Evolutionary conservation across 2,797 vertebrate genomes (phyloP).

Genomic region (Artibeus lituratus): DNA sequence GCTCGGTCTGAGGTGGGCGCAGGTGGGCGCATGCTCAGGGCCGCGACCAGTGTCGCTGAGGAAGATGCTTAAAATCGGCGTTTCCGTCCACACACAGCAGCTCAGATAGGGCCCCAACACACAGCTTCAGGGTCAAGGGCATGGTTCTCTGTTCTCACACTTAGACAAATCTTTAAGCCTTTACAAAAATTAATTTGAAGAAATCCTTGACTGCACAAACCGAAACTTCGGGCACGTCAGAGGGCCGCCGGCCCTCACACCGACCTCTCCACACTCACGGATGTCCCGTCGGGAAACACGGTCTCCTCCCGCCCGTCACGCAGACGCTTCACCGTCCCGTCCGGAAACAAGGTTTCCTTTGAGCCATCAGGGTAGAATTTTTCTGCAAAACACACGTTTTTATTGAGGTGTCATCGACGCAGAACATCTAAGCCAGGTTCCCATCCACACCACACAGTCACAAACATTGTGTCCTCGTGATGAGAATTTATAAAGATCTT

Average conservation of each 20-base stretch:
- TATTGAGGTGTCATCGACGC: too few relatives aligned
- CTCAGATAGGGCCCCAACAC: neutral
- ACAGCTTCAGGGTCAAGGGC: neutral
- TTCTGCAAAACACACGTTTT: slow-evolving; percentile 77
- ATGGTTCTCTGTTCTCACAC: accelerated
- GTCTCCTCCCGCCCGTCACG: slow-evolving; percentile 79
- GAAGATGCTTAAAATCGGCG: neutral
- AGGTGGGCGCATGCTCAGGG: neutral
- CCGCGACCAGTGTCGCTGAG: accelerated
- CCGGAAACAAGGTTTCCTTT: slow-evolving; percentile 85
- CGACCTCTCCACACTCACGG: slow-evolving; percentile 82
- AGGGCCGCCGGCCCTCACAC: neutral
- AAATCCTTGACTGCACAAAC: neutral
- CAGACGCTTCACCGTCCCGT: slow-evolving; percentile 81
- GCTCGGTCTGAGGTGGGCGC: neutral
- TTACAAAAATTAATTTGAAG: too few relatives aligned
- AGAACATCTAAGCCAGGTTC: too few relatives aligned
- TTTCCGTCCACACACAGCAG: neutral
- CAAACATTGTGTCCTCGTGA: neutral
- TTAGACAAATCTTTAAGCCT: neutral
- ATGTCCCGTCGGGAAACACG: slow-evolving; percentile 84
- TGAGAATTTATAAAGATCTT: too few relatives aligned
- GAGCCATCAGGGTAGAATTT: slow-evolving; percentile 82
- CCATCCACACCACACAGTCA: neutral
- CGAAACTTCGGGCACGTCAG: accelerated